These are phyloP conservation scores for Alligator mississippiensis DNA, from an alignment of 2,113 vertebrate genomes.

Conservation along the genomic window DNA sequence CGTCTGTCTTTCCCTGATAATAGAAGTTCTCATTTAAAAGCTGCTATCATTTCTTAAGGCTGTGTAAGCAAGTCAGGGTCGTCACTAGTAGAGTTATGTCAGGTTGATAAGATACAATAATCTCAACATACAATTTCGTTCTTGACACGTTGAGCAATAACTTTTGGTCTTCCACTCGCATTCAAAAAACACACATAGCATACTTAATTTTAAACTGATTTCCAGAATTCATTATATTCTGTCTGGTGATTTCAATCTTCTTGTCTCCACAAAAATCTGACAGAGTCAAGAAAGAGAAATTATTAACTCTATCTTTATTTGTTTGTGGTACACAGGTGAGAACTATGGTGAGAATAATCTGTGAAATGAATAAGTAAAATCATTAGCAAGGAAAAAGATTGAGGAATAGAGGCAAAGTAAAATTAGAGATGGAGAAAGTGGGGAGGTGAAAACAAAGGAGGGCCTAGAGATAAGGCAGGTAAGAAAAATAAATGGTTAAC, in stretches of 20 bases:
- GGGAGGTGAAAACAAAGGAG: not conserved
- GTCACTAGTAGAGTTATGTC: slow-evolving; percentile 31
- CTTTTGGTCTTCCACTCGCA: slow-evolving; percentile 4
- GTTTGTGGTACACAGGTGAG: not conserved
- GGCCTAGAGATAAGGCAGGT: not conserved
- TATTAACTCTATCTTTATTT: not conserved
- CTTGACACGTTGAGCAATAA: slow-evolving; percentile 55
- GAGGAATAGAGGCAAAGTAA: not conserved
- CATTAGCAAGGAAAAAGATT: not conserved
- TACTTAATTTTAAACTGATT: slow-evolving; percentile 5
- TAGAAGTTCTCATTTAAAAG: slow-evolving; percentile 29
- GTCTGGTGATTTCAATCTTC: slow-evolving; percentile 5
- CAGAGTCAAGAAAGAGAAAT: not conserved
- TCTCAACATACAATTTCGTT: slow-evolving; percentile 12
- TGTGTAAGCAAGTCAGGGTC: slow-evolving; percentile 41
- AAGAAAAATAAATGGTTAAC: not conserved
- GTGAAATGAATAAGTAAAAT: not conserved
- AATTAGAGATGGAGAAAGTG: not conserved
- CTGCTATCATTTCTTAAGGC: slow-evolving; percentile 1
- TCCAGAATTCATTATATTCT: slow-evolving; percentile 16
- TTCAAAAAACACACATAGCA: not conserved
- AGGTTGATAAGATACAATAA: slow-evolving; percentile 36
- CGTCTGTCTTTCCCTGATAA: not conserved
- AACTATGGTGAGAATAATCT: not conserved
- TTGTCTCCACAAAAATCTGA: not conserved